phyloP scores from a whole-genome alignment of 2,797 vertebrate genomes.

The Columba guinea region DNA sequence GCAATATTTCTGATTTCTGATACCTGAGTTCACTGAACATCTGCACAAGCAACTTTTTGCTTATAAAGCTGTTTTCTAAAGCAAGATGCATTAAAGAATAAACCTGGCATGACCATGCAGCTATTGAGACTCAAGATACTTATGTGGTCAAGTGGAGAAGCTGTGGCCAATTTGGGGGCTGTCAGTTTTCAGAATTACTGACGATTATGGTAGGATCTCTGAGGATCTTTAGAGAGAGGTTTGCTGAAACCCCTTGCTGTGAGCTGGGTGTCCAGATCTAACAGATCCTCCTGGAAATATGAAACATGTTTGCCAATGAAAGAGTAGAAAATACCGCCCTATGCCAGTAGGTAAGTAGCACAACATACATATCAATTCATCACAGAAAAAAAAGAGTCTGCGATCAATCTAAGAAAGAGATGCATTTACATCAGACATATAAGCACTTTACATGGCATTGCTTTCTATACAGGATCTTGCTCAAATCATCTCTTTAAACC shows the following conservation, averaged over 20 bases:
- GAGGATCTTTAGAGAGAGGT: not conserved
- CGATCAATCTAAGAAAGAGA: not conserved
- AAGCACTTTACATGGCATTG: not conserved
- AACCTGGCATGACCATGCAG: not conserved
- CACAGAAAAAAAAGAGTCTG: not conserved
- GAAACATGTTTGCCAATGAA: not conserved
- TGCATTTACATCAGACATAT: not conserved
- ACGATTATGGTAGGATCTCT: not conserved
- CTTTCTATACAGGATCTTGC: not conserved
- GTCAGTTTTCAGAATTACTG: not conserved
- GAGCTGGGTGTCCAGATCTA: not conserved
- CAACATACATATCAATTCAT: not conserved
- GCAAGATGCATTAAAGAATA: not conserved
- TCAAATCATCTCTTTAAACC: not conserved
- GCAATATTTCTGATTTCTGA: not conserved
- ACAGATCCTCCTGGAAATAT: not conserved
- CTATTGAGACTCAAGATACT: not conserved
- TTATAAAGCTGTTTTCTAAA: not conserved
- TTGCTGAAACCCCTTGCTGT: not conserved
- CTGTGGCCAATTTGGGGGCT: not conserved
- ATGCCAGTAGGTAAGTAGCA: not conserved
- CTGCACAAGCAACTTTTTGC: not conserved
- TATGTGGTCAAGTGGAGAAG: not conserved
- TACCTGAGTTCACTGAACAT: not conserved
- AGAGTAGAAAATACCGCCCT: not conserved